Percentiles rank a stretch among this genome's conserved stretches.
These are phyloP conservation scores for Mormyrus lacerda DNA, from an alignment of 2,113 vertebrate genomes.

Conservation along the genomic window DNA sequence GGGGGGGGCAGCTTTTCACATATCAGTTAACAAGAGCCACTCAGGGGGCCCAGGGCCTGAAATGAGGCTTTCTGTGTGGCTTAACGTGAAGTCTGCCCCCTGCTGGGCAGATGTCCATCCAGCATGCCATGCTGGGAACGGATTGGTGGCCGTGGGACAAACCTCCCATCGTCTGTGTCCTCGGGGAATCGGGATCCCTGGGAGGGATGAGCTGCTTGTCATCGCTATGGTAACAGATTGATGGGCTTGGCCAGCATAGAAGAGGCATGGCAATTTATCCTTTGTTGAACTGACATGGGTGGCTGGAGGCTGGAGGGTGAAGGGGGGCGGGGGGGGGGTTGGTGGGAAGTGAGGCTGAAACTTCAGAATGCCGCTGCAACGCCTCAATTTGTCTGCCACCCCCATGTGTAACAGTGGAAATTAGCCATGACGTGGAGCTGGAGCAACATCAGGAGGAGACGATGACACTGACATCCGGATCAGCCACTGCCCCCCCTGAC, in stretches of 20 bases:
- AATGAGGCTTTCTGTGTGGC: neutral
- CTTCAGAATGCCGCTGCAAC: constrained; percentile 1
- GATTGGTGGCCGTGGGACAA: neutral
- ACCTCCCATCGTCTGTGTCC: neutral
- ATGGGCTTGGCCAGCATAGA: constrained; percentile 2
- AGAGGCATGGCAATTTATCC: constrained; percentile 24
- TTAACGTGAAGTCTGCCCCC: neutral
- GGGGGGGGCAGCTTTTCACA: neutral
- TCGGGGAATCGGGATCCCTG: neutral
- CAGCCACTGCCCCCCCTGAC: neutral
- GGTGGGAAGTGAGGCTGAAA: neutral
- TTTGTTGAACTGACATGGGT: constrained; percentile 11
- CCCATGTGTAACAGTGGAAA: constrained; percentile 12
- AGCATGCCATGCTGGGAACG: neutral
- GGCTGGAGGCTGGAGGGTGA: neutral
- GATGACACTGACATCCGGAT: neutral
- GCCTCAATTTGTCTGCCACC: constrained; percentile 20
- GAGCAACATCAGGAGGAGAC: neutral
- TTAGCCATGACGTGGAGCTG: constrained; percentile 14
- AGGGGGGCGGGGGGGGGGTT: neutral
- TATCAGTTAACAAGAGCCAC: constrained; percentile 6
- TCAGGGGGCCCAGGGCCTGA: neutral
- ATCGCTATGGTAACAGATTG: constrained; percentile 19
- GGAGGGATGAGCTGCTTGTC: neutral
- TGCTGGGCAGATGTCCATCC: neutral